Percentiles rank a stretch among this genome's conserved stretches.
Conservation (phyloP, 2,888 invertebrate species). For the Subacronicta megacephala region DNA sequence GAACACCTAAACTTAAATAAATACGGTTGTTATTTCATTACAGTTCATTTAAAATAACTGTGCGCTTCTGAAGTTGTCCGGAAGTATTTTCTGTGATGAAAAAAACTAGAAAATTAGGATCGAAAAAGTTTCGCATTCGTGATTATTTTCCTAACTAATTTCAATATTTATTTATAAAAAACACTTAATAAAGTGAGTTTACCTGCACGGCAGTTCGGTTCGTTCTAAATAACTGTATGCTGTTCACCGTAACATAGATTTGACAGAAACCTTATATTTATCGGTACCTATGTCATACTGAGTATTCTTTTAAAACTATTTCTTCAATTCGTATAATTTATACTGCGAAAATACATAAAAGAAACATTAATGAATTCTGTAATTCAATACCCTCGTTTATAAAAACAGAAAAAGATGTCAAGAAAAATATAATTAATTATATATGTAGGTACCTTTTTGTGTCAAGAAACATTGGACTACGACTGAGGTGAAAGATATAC, state of each 20-base stretch:
- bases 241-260: conserved; percentile 9
- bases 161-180: too few relatives aligned
- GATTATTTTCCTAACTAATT: too few relatives aligned
- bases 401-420: conserved; percentile 6
- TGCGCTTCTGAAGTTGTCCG: too few relatives aligned
- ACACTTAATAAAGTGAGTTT: too few relatives aligned
- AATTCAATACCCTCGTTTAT: conserved; percentile 25
- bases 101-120: too few relatives aligned
- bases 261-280: conserved; percentile 9
- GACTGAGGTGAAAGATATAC: not conserved
- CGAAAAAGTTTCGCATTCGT: too few relatives aligned
- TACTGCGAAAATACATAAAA: conserved; percentile 11
- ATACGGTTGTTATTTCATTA: not conserved
- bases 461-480: not conserved
- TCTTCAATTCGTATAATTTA: conserved; percentile 10
- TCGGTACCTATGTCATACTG: not conserved
- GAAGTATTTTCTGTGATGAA: too few relatives aligned
- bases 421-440: conserved; percentile 15
- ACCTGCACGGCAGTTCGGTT: too few relatives aligned
- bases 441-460: conserved; percentile 1
- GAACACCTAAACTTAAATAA: not conserved
- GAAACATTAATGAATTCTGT: conserved; percentile 21
- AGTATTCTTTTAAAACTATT: not conserved
- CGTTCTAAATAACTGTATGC: too few relatives aligned
- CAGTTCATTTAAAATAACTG: too few relatives aligned